These are phyloP conservation scores for Hycleus phaleratus DNA, from an alignment of 1,140 invertebrate species.

Conservation along the genomic window DNA sequence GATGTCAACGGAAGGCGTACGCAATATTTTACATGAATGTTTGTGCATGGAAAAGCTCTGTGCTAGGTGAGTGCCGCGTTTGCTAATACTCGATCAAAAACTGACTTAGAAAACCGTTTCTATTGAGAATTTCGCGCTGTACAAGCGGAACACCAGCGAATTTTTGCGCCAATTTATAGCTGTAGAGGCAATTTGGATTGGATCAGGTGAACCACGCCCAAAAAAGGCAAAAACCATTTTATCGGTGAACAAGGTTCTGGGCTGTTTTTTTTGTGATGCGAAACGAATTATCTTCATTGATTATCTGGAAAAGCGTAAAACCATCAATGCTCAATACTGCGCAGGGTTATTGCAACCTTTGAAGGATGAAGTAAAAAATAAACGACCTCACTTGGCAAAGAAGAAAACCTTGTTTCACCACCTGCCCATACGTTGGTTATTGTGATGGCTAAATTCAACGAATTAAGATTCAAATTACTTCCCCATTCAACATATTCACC, in stretches of 20 bases:
- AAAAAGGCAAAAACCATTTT: conserved; percentile 37
- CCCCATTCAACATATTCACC: conserved; percentile 38
- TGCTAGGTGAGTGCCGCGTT: conserved; percentile 31
- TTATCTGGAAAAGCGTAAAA: conserved; percentile 38
- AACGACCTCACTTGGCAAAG: conserved; percentile 31
- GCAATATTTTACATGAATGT: conserved; percentile 20
- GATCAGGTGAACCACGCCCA: conserved; percentile 13
- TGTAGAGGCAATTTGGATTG: conserved; percentile 38
- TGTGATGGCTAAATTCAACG: conserved; percentile 35
- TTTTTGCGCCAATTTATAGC: conserved; percentile 31
- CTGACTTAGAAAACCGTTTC: conserved; percentile 22
- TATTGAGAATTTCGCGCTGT: conserved; percentile 31
- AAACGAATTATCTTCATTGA: conserved; percentile 38
- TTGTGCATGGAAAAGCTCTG: conserved; percentile 18
- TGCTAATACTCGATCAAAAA: conserved; percentile 36
- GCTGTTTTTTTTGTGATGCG: conserved; percentile 41
- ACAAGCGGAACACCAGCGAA: conserved; percentile 31
- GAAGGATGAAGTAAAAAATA: conserved; percentile 30
- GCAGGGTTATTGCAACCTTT: conserved; percentile 38
- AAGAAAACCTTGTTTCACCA: conserved; percentile 31
- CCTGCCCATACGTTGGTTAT: conserved; percentile 28
- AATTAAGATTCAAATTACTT: conserved; percentile 35
- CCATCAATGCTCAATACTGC: conserved; percentile 38
- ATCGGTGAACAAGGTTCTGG: conserved; percentile 45
- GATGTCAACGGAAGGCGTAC: conserved; percentile 15